Evolutionary conservation across 2,888 invertebrate species (phyloP).

Genomic region (Norana najaformis): DNA sequence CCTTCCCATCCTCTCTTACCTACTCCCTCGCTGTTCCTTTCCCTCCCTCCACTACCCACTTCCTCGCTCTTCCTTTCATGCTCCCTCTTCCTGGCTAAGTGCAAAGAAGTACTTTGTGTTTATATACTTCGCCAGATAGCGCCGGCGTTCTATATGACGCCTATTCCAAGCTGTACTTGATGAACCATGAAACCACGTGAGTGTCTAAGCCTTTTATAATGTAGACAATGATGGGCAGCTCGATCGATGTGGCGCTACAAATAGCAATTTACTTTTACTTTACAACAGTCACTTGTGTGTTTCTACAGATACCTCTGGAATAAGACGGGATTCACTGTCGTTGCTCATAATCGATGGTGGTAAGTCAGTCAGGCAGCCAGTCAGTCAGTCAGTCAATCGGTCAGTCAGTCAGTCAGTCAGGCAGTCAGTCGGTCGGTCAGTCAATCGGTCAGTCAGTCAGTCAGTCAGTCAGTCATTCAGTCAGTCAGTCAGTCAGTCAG

Average conservation of each 20-base stretch:
- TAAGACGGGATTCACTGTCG: slow-evolving; percentile 43
- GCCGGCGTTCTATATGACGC: background rate
- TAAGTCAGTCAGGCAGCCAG: slow-evolving; percentile 34
- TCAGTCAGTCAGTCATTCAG: background rate
- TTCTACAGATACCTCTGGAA: slow-evolving; percentile 38
- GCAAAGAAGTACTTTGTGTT: background rate
- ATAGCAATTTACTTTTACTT: background rate
- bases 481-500: background rate
- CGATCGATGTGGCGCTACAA: no score
- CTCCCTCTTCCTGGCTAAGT: no score
- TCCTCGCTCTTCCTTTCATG: background rate
- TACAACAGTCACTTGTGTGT: background rate
- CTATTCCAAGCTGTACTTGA: no score
- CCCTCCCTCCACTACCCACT: background rate
- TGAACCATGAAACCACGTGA: no score
- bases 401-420: no score
- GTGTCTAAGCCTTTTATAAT: no score
- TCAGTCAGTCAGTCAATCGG: background rate
- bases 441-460: background rate
- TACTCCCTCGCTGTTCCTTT: background rate
- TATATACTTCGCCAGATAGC: background rate
- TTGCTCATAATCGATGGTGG: slow-evolving; percentile 50
- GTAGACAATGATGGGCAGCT: no score
- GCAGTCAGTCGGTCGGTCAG: background rate
- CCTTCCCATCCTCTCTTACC: background rate